Conservation (phyloP, 2,113 vertebrate species). For the Platysteira castanea region DNA sequence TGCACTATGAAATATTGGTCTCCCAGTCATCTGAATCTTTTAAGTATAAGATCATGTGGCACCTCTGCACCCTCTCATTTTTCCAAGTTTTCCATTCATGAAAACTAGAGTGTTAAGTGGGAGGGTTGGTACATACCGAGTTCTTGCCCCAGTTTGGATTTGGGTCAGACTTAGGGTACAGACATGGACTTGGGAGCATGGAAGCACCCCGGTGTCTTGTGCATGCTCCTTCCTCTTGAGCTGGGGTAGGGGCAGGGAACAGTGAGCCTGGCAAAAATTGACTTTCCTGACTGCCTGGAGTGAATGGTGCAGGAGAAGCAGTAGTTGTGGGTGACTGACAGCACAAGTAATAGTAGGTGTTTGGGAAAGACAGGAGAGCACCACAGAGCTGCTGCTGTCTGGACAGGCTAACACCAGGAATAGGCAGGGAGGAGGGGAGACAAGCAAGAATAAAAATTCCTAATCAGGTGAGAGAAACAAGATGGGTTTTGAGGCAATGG, state of each 20-base stretch:
- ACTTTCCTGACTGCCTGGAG: not conserved
- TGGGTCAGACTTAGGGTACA: not conserved
- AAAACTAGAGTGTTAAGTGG: constrained; percentile 18
- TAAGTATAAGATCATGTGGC: not conserved
- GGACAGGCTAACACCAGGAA: not conserved
- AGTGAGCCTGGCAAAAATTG: not conserved
- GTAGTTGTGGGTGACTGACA: not conserved
- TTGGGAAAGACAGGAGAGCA: not conserved
- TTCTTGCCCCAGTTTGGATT: constrained; percentile 6
- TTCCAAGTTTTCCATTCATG: constrained; percentile 1
- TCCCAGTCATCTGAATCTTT: not conserved
- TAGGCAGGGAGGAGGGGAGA: not conserved
- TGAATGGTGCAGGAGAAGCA: not conserved
- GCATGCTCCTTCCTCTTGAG: not conserved
- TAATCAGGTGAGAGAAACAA: not conserved
- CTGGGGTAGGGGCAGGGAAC: accelerated
- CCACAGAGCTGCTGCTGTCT: not conserved
- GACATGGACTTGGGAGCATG: not conserved
- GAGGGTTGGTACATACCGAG: not conserved
- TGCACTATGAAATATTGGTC: not conserved
- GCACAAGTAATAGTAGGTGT: not conserved
- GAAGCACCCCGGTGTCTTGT: not conserved
- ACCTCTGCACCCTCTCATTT: not conserved
- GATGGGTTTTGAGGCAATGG: not conserved
- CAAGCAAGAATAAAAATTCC: not conserved